These are phyloP conservation scores for Bos indicus DNA, from an alignment of 2,113 vertebrate genomes.

Conservation along the genomic window DNA sequence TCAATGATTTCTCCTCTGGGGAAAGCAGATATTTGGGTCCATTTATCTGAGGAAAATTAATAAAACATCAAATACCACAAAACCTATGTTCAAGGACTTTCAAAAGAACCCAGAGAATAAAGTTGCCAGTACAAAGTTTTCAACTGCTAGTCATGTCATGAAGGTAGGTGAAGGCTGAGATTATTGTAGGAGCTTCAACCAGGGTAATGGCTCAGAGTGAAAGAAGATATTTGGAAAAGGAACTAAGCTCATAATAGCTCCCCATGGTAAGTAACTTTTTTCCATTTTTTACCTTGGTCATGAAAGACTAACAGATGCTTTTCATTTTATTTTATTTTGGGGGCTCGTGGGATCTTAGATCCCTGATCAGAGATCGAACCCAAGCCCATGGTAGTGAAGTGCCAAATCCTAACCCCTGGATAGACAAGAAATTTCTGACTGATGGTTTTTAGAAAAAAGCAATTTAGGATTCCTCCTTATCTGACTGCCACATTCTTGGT, in stretches of 20 bases:
- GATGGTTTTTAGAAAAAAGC: neutral
- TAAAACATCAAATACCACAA: neutral
- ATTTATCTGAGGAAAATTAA: neutral
- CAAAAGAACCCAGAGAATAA: neutral
- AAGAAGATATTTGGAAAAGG: slow-evolving; percentile 49
- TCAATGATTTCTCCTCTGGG: neutral
- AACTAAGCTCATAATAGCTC: slow-evolving; percentile 32
- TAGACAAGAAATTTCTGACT: neutral
- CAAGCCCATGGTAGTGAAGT: neutral
- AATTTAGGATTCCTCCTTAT: neutral
- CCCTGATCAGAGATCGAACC: neutral
- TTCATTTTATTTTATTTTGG: neutral
- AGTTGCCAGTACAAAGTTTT: neutral
- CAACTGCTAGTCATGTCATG: neutral
- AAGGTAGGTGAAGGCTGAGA: neutral
- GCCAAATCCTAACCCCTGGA: neutral
- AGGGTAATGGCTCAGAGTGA: neutral
- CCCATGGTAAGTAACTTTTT: slow-evolving; percentile 45
- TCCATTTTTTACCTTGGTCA: neutral
- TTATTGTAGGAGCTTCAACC: slow-evolving; percentile 48
- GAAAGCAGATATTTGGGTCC: neutral
- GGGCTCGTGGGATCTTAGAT: neutral
- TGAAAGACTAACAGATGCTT: neutral
- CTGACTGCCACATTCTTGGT: neutral
- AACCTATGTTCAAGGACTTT: neutral